A percentile compares a stretch with the other conserved stretches of the same genome.
Evolutionary conservation across 2,113 vertebrate genomes (phyloP).

Genomic region (Aptenodytes patagonicus): DNA sequence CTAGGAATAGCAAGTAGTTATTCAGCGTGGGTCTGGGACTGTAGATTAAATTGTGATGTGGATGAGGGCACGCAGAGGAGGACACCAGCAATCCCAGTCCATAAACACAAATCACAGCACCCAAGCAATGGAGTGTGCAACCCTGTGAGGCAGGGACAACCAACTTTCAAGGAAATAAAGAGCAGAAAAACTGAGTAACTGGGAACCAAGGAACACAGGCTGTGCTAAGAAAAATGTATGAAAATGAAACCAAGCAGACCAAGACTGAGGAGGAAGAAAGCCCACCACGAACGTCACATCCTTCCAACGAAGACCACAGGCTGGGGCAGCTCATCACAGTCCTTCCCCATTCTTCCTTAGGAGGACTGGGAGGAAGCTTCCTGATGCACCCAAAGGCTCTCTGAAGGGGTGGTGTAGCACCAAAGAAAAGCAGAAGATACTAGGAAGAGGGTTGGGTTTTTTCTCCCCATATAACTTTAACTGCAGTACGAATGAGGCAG

Average conservation of each 20-base stretch:
- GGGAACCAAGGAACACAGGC: background rate
- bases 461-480: fast-evolving
- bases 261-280: background rate
- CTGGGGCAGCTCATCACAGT: background rate
- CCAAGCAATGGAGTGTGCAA: background rate
- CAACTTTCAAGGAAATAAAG: background rate
- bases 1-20: background rate
- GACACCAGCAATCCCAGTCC: background rate
- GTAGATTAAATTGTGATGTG: background rate
- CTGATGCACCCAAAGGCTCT: background rate
- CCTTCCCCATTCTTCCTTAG: background rate
- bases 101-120: background rate
- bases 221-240: background rate
- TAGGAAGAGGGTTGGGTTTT: background rate
- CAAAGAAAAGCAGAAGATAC: background rate
- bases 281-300: background rate
- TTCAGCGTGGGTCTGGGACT: background rate
- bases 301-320: fast-evolving
- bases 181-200: background rate
- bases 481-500: background rate
- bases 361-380: background rate
- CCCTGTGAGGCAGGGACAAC: fast-evolving
- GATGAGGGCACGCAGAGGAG: background rate
- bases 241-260: background rate
- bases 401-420: background rate